Conservation (phyloP, 2,797 vertebrate genomes). For the Valencia hispanica region DNA sequence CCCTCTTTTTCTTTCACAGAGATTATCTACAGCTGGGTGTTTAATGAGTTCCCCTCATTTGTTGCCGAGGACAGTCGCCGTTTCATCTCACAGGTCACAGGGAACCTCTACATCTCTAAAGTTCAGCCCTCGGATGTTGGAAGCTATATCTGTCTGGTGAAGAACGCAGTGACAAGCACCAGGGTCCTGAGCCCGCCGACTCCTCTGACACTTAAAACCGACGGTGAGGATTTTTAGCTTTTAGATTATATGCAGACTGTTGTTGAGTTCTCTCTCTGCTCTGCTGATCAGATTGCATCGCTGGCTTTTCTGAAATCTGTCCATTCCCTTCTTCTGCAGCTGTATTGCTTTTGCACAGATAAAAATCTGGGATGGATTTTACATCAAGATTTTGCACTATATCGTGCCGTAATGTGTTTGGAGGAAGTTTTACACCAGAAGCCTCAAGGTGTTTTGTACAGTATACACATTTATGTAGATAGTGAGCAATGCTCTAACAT, state of each 20-base stretch:
- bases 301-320: constrained; percentile 4
- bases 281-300: constrained; percentile 9
- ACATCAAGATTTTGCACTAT: constrained; percentile 27
- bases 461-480: constrained; percentile 65
- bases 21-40: constrained; percentile 97
- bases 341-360: constrained; percentile 29
- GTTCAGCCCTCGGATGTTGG: constrained; percentile 96
- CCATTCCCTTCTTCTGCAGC: constrained; percentile 6
- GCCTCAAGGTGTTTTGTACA: constrained; percentile 51
- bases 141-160: constrained; percentile 97
- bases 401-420: constrained; percentile 23
- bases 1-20: constrained; percentile 77
- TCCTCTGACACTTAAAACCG: constrained; percentile 91
- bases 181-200: constrained; percentile 94
- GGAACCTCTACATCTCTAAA: constrained; percentile 98
- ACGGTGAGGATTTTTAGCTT: constrained; percentile 85
- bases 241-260: constrained; percentile 14
- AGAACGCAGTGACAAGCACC: constrained; percentile 92
- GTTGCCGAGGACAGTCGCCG: constrained; percentile 96
- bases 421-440: constrained; percentile 27
- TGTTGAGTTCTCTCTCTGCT: constrained; percentile 7
- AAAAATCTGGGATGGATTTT: constrained; percentile 39
- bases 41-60: constrained; percentile 96
- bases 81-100: constrained; percentile 97
- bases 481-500: constrained; percentile 72